Evolutionary conservation across 92 coral and sea anemone species (phyloP).

Genomic region (Montipora capitata): DNA sequence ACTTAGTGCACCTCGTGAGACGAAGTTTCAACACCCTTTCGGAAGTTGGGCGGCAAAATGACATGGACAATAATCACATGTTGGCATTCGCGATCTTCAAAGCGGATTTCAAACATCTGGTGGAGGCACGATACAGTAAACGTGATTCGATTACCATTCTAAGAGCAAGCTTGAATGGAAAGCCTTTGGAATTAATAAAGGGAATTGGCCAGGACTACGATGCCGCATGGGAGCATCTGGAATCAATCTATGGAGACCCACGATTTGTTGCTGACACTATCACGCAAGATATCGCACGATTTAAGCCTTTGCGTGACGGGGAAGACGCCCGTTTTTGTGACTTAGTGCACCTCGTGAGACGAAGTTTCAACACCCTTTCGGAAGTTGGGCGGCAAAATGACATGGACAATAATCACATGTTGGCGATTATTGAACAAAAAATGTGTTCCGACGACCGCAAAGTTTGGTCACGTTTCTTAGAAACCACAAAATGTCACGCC

Average conservation of each 20-base stretch:
- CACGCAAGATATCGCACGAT: conserved; percentile 72
- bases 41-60: conserved; percentile 63
- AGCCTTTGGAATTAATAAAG: conserved; percentile 74
- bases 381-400: conserved; percentile 66
- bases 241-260: conserved; percentile 81
- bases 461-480: conserved; percentile 71
- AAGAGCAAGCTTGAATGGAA: conserved; percentile 68
- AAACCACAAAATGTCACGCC: conserved; percentile 47
- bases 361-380: conserved; percentile 60
- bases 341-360: conserved; percentile 54
- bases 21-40: conserved; percentile 60
- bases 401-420: conserved; percentile 72
- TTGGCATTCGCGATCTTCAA: conserved; percentile 55
- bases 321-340: conserved; percentile 80
- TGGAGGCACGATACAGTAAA: conserved; percentile 57
- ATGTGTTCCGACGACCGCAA: conserved; percentile 41
- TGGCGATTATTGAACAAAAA: conserved; percentile 66
- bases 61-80: conserved; percentile 75
- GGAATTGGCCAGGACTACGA: conserved; percentile 74
- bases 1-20: conserved; percentile 58
- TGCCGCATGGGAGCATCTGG: conserved; percentile 6
- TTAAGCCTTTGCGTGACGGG: conserved; percentile 56
- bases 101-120: conserved; percentile 78
- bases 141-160: conserved; percentile 21
- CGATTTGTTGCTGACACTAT: conserved; percentile 75